Evolutionary conservation across 2,888 invertebrate species (phyloP), one percentile per base, ranked within the genome.

Genomic region (Allacma fusca): DNA sequence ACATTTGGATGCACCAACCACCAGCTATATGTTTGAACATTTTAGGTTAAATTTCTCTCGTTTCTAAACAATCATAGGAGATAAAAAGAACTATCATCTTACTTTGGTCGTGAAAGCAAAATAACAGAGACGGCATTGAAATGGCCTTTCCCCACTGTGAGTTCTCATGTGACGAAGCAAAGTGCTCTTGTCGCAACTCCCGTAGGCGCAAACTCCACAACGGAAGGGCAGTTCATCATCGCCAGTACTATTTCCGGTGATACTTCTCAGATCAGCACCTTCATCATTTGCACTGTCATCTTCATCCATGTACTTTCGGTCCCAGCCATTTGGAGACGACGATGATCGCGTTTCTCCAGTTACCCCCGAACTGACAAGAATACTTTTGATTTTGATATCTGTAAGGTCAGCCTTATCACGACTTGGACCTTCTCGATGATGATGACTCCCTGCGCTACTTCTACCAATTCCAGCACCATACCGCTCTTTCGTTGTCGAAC

Each of bases 71-170:
- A n/a, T n/a, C n/a, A n/a, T n/a, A n/a, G n/a, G n/a, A n/a, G 34
- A 4, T 34, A 34, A 9, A 34, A 34, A n/a, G n/a, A 34, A 34
- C 9, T 34, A 34, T 34, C 4, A 50, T 43, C 78, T 72, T 70
- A 80, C 81, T 76, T 80, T 97, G 0, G 97, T 97, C 29, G 97
- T 97, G 87, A 98, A 98, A 1, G 97, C 96, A 86, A 95, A 97
- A 85, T 95, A 95, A 87, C 98, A 98, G n/a, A 97, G 90, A 0
- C 93, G 92, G 86, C 97, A 98, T 86, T 96, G 95, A 86, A 95
- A 97, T 0, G 97, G 97, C 16, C 97, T 90, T 85, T 97, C 97
- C 0, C 97, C 97, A 85, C 96, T 97, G 87, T 97, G 97, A 0
- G 95, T 95, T 64, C 97, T 90, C 91, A 97, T 92, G 85, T 97